Percentiles rank a stretch among this genome's conserved stretches.
These are phyloP conservation scores for Oriolus oriolus DNA, from an alignment of 2,113 vertebrate genomes.

Conservation along the genomic window DNA sequence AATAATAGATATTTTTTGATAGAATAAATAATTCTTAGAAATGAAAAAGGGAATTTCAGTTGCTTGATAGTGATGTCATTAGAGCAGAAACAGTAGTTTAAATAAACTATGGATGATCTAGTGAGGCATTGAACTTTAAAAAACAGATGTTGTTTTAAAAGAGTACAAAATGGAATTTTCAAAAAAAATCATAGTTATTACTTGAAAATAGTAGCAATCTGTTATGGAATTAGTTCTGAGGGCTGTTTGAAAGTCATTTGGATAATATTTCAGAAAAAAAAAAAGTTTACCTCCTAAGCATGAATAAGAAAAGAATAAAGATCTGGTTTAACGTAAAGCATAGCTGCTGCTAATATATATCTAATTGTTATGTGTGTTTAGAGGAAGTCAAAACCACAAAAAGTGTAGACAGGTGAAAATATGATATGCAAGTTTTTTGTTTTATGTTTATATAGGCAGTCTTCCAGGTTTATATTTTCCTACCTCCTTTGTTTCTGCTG, in stretches of 20 bases:
- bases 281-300: background rate
- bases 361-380: background rate
- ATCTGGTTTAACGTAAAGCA: background rate
- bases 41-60: background rate
- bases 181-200: background rate
- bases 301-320: background rate
- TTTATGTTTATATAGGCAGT: background rate
- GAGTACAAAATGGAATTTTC: background rate
- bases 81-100: background rate
- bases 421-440: background rate
- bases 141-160: background rate
- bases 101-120: background rate
- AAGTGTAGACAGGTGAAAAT: background rate
- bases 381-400: background rate
- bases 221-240: background rate
- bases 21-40: background rate
- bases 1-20: background rate
- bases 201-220: background rate
- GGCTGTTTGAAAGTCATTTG: background rate
- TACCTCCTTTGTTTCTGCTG: background rate
- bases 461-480: background rate
- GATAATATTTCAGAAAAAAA: background rate
- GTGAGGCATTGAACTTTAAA: background rate
- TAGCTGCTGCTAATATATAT: rapidly evolving
- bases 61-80: background rate